Evolutionary conservation across 1,140 invertebrate species (phyloP).

Genomic region (Drosophila parvula): DNA sequence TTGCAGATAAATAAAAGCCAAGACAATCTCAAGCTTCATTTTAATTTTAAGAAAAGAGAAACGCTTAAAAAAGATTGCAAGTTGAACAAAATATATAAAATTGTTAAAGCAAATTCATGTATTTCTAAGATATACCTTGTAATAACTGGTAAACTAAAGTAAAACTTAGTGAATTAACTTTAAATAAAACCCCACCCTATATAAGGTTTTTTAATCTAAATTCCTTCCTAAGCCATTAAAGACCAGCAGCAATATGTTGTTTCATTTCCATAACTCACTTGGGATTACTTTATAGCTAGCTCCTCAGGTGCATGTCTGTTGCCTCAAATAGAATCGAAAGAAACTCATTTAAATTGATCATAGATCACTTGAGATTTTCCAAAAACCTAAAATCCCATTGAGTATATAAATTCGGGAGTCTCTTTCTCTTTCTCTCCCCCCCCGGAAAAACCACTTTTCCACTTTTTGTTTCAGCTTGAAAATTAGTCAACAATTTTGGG

Average conservation of each 20-base stretch:
- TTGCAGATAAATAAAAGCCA: too few relatives aligned
- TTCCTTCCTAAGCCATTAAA: background rate
- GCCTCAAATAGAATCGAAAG: background rate
- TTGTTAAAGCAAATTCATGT: too few relatives aligned
- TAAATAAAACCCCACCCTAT: background rate
- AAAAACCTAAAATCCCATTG: slow-evolving; percentile 5
- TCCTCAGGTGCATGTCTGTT: slow-evolving; percentile 15
- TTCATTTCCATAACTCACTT: slow-evolving; percentile 5
- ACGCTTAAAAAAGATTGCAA: too few relatives aligned
- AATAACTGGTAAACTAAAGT: too few relatives aligned
- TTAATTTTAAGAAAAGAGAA: too few relatives aligned
- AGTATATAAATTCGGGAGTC: slow-evolving; percentile 8
- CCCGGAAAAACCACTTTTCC: background rate
- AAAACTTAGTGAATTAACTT: background rate
- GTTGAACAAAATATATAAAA: too few relatives aligned
- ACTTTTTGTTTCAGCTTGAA: background rate
- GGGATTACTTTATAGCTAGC: slow-evolving; percentile 2
- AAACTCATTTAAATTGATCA: slow-evolving; percentile 1
- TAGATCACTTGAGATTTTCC: slow-evolving; percentile 33
- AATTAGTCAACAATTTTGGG: slow-evolving; percentile 29
- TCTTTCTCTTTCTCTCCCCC: background rate
- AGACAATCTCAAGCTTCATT: too few relatives aligned
- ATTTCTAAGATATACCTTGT: too few relatives aligned
- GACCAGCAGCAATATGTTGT: background rate
- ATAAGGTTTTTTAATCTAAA: background rate